Evolutionary conservation across 2,888 invertebrate species (phyloP).

Genomic region (Rapana venosa): DNA sequence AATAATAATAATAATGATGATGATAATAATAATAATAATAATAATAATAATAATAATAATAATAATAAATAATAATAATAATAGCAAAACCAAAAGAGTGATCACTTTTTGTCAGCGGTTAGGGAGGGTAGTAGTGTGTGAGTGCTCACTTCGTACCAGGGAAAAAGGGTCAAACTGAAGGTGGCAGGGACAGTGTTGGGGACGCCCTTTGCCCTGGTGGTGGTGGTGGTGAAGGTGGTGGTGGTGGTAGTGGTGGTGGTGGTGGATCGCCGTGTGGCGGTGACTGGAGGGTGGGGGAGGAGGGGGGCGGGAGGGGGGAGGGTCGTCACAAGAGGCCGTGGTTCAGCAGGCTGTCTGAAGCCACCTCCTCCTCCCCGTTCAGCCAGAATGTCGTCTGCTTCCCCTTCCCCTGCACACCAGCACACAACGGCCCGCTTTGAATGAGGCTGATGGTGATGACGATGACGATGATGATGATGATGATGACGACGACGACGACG

Average conservation of each 20-base stretch:
- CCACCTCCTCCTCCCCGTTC: slow-evolving; percentile 36
- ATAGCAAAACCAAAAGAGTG: too few relatives aligned
- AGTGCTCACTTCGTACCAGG: too few relatives aligned
- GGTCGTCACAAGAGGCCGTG: slow-evolving; percentile 41
- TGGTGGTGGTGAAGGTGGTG: too few relatives aligned
- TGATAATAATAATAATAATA: too few relatives aligned
- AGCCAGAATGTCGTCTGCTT: slow-evolving; percentile 45
- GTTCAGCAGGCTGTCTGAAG: slow-evolving; percentile 10
- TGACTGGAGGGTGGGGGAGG: too few relatives aligned
- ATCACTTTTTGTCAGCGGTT: too few relatives aligned
- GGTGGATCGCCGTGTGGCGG: too few relatives aligned
- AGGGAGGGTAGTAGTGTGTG: too few relatives aligned
- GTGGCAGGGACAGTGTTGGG: too few relatives aligned
- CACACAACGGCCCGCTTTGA: background rate
- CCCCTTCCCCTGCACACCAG: slow-evolving; percentile 41
- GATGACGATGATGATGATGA: background rate
- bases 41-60: background rate
- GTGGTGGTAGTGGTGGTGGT: too few relatives aligned
- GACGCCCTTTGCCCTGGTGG: too few relatives aligned
- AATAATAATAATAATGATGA: background rate
- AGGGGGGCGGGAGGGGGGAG: background rate
- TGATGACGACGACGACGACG: background rate
- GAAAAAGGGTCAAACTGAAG: too few relatives aligned
- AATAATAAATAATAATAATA: background rate
- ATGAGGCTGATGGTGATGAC: background rate